phyloP scores from a whole-genome alignment of 2,113 vertebrate genomes.

The human (Homo sapiens) region DNA sequence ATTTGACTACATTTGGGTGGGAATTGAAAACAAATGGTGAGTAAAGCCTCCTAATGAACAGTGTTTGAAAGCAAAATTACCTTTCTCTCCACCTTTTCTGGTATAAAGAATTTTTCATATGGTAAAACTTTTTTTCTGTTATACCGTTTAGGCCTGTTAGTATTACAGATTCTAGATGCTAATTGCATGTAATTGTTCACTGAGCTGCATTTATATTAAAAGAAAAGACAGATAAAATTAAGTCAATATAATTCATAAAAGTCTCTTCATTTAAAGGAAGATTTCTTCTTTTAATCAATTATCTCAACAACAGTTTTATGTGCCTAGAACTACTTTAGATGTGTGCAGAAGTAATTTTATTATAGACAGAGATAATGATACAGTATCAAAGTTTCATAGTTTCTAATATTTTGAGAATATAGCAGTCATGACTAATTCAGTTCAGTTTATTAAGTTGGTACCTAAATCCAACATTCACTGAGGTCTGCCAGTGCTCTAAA shows the following conservation, averaged over 20 bases:
- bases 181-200: neutral
- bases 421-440: neutral
- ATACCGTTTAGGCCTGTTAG: neutral
- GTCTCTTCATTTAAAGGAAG: slow-evolving; percentile 14
- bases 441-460: slow-evolving; percentile 22
- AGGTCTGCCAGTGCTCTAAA: neutral
- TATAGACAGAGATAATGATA: neutral
- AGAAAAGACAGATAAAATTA: slow-evolving; percentile 23
- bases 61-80: slow-evolving; percentile 28
- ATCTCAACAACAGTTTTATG: neutral
- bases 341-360: slow-evolving; percentile 27
- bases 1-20: neutral
- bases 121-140: slow-evolving; percentile 11
- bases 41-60: neutral
- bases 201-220: neutral
- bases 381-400: neutral
- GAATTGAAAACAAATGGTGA: slow-evolving; percentile 25
- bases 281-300: slow-evolving; percentile 21
- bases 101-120: neutral
- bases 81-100: neutral
- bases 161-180: neutral
- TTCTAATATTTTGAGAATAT: neutral
- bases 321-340: neutral
- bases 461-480: neutral
- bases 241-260: slow-evolving; percentile 10